A percentile compares a stretch with the other conserved stretches of the same genome.
Conservation (phyloP, 1,140 invertebrate genomes). For the Tetramorium parvispinum region DNA sequence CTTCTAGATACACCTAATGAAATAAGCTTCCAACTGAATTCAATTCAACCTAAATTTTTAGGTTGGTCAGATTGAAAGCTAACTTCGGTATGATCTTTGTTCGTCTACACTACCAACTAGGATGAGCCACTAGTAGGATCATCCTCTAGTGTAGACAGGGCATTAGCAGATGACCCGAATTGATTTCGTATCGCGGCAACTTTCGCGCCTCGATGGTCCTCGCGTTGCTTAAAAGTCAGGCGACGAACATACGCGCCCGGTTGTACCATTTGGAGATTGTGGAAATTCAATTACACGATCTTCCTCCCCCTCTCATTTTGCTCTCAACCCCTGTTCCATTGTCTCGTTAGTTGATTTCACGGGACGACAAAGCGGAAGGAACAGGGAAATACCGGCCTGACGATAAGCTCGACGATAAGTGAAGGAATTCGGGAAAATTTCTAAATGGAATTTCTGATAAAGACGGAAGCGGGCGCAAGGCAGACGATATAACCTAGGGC, state of each 20-base stretch:
- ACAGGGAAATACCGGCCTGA: constrained; percentile 28
- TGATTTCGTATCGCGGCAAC: constrained; percentile 61
- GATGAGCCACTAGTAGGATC: too few species aligned
- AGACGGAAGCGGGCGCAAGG: constrained; percentile 28
- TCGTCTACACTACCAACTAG: too few species aligned
- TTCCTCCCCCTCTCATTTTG: background rate
- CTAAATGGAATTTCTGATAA: constrained; percentile 60
- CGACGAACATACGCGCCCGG: background rate
- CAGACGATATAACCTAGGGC: constrained; percentile 25
- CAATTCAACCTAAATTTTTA: too few species aligned
- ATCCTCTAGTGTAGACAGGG: too few species aligned
- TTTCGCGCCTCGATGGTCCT: constrained; percentile 41
- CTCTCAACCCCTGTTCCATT: background rate
- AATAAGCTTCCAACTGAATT: too few species aligned
- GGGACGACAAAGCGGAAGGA: constrained; percentile 40
- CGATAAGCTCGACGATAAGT: constrained; percentile 56
- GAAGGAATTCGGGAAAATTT: constrained; percentile 58
- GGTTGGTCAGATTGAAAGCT: too few species aligned
- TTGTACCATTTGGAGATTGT: constrained; percentile 42
- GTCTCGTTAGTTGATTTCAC: constrained; percentile 47
- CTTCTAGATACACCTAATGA: too few species aligned
- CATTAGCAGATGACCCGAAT: constrained; percentile 68
- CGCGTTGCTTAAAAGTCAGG: constrained; percentile 36
- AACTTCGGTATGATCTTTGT: too few species aligned
- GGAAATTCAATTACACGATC: constrained; percentile 49